A percentile compares a stretch with the other conserved stretches of the same genome.
These are phyloP conservation scores for Desmodus rotundus DNA, from an alignment of 2,113 vertebrate genomes.

Conservation along the genomic window DNA sequence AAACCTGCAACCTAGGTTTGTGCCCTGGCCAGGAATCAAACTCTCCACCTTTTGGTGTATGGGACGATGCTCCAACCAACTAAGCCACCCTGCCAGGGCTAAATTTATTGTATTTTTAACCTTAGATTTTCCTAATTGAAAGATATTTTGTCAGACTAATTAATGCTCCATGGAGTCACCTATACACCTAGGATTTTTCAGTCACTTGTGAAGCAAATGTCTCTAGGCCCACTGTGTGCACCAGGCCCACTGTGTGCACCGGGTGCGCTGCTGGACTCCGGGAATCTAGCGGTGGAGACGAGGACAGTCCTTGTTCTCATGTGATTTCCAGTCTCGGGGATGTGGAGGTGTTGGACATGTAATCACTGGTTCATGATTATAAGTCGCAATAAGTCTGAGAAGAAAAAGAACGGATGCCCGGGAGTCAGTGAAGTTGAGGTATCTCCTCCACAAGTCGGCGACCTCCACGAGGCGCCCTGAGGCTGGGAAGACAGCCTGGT, in stretches of 20 bases:
- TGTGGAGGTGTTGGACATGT: neutral
- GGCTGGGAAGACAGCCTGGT: neutral
- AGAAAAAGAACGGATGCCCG: neutral
- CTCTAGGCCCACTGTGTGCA: neutral
- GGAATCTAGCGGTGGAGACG: neutral
- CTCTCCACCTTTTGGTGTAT: too few relatives aligned
- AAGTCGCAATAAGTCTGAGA: neutral
- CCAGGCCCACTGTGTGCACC: accelerated
- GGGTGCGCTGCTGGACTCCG: neutral
- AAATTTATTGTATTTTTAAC: neutral
- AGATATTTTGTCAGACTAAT: neutral
- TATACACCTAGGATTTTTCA: neutral
- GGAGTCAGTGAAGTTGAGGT: neutral
- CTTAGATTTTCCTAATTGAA: neutral
- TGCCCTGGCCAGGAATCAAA: too few relatives aligned
- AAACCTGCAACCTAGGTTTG: too few relatives aligned
- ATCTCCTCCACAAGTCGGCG: neutral
- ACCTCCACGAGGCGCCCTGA: neutral
- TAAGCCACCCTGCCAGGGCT: too few relatives aligned
- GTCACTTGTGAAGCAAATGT: neutral
- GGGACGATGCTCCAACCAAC: too few relatives aligned
- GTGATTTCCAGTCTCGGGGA: neutral
- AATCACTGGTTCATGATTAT: neutral
- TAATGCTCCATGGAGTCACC: neutral
- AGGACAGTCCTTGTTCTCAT: neutral